These are phyloP conservation scores for human DNA, from an alignment of 2,113 vertebrate species.

Conservation along the genomic window GRCh38 chrX:113568001-113568500, in stretches of 20 bases:
- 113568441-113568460: too few species aligned
- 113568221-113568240: neutral
- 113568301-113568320: neutral
- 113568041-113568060: neutral
- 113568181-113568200: neutral
- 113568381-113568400: neutral
- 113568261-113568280: neutral
- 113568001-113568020: neutral
- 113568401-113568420: too few species aligned
- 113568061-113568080: too few species aligned
- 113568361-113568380: neutral
- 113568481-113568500: too few species aligned
- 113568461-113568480: too few species aligned
- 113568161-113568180: neutral
- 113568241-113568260: neutral
- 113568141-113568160: neutral
- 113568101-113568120: neutral
- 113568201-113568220: neutral
- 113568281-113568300: neutral
- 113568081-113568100: neutral
- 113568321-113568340: neutral
- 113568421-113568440: too few species aligned
- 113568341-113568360: neutral
- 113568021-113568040: neutral
- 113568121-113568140: neutral